Conservation (phyloP, 1,140 invertebrate genomes). For the Teleopsis dalmanni region DNA sequence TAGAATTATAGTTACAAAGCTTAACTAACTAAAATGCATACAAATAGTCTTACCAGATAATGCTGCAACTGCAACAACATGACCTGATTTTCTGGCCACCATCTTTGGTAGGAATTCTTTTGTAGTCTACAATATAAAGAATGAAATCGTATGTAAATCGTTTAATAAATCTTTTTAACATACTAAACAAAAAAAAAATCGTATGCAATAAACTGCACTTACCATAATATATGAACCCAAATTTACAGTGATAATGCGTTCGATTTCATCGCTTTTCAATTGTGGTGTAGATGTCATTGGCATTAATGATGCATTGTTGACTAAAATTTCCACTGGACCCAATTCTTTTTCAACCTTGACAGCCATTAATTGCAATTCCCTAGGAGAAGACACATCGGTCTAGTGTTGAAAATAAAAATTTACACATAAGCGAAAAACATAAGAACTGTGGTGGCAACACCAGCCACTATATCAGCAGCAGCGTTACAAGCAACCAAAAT, state of each 20-base stretch:
- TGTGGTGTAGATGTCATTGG: slow-evolving; percentile 36
- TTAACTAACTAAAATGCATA: no score
- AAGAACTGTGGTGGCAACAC: no score
- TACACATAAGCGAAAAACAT: neutral
- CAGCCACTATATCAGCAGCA: no score
- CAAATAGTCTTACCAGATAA: slow-evolving; percentile 29
- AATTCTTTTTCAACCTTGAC: slow-evolving; percentile 39
- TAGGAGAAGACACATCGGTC: slow-evolving; percentile 39
- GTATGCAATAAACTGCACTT: slow-evolving; percentile 4
- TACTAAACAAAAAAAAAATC: neutral
- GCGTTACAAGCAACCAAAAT: neutral
- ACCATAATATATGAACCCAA: slow-evolving; percentile 41
- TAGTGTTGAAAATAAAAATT: slow-evolving; percentile 6
- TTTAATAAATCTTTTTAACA: neutral
- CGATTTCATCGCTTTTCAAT: slow-evolving; percentile 34
- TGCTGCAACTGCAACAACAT: slow-evolving; percentile 37
- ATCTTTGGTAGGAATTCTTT: slow-evolving; percentile 41
- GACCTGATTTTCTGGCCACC: slow-evolving; percentile 35
- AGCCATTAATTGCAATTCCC: slow-evolving; percentile 36
- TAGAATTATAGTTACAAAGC: neutral
- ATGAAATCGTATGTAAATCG: neutral
- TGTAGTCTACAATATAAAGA: slow-evolving; percentile 21
- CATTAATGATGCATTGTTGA: slow-evolving; percentile 42
- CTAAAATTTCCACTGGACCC: slow-evolving; percentile 37
- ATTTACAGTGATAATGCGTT: slow-evolving; percentile 37